Conservation (phyloP, 2,888 invertebrate species). For the Nemurella pictetii region DNA sequence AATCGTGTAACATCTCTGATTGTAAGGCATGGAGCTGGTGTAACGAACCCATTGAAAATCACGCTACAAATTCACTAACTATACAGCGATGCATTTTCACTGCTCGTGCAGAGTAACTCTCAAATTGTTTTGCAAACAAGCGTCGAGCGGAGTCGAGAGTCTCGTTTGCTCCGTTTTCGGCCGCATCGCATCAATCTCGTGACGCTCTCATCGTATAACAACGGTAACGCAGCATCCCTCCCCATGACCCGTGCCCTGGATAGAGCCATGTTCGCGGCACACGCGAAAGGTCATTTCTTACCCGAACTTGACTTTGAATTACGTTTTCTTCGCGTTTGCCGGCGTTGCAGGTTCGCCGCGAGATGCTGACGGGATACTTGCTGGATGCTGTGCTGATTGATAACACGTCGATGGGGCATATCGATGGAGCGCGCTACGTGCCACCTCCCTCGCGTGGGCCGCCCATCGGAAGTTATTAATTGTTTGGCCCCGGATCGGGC, state of each 20-base stretch:
- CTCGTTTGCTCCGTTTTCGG: neutral
- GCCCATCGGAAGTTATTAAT: neutral
- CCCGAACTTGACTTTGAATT: neutral
- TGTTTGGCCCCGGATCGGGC: neutral
- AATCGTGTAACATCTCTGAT: neutral
- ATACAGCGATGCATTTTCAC: neutral
- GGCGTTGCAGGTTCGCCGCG: neutral
- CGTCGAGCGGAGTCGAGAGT: neutral
- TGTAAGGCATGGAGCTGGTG: neutral
- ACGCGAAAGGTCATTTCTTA: neutral
- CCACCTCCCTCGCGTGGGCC: neutral
- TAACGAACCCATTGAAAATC: neutral
- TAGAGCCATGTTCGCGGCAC: neutral
- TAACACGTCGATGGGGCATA: too few relatives aligned
- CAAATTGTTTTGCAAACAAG: neutral
- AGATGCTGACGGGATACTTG: neutral
- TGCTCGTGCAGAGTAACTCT: neutral
- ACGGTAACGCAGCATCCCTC: neutral
- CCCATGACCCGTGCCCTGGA: neutral
- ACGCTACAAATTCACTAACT: neutral
- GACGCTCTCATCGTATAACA: neutral
- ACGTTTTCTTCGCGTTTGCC: neutral
- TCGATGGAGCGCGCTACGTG: neutral
- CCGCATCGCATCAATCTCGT: neutral
- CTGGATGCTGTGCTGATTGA: neutral